Evolutionary conservation across 2,113 vertebrate genomes (phyloP).

Genomic region (Heliornis fulica): DNA sequence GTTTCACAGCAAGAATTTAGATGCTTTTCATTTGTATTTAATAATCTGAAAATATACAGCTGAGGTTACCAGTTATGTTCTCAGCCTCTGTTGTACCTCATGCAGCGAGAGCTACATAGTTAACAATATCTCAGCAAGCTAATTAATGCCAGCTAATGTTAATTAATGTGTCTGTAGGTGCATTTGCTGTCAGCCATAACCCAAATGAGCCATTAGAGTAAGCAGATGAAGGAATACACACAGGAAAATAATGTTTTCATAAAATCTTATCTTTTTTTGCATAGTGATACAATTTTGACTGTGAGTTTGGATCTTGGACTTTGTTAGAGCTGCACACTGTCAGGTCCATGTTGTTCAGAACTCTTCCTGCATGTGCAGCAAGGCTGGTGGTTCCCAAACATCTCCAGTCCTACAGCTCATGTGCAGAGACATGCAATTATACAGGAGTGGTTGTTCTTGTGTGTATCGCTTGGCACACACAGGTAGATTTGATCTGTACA

Average conservation of each 20-base stretch:
- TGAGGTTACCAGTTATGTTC: not conserved
- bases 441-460: not conserved
- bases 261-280: not conserved
- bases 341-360: not conserved
- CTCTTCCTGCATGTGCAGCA: not conserved
- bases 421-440: not conserved
- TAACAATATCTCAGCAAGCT: not conserved
- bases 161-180: not conserved
- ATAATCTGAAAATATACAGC: not conserved
- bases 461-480: not conserved
- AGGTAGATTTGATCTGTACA: not conserved
- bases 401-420: not conserved
- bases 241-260: not conserved
- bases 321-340: not conserved
- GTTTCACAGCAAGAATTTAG: not conserved
- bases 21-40: not conserved
- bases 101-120: not conserved
- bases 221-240: not conserved
- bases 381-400: not conserved
- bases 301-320: not conserved
- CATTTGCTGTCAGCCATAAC: not conserved
- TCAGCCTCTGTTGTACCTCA: not conserved
- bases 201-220: not conserved
- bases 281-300: not conserved
- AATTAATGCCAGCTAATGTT: not conserved